Evolutionary conservation across 2,113 vertebrate genomes (phyloP).

Genomic region (Nanger granti): DNA sequence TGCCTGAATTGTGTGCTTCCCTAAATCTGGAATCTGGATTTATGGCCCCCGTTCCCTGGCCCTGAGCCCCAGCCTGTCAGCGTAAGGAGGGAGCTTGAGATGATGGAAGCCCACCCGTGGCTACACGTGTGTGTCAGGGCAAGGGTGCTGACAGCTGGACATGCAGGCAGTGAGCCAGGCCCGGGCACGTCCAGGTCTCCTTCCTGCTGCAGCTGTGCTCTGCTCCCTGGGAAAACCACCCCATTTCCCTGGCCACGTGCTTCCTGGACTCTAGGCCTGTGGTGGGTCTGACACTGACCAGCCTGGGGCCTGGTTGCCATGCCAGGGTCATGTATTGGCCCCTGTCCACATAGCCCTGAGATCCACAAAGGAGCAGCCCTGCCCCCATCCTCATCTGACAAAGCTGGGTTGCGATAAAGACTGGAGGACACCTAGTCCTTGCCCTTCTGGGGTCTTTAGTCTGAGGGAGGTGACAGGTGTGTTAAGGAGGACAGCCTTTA

Average conservation of each 20-base stretch:
- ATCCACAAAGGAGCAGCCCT: not conserved
- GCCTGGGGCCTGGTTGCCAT: not conserved
- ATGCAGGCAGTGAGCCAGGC: not conserved
- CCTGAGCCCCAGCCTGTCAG: not conserved
- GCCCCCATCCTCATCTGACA: not conserved
- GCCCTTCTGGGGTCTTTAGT: not conserved
- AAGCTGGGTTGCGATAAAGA: not conserved
- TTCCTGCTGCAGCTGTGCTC: not conserved
- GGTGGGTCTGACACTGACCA: not conserved
- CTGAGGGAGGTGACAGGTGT: not conserved
- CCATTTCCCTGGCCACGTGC: not conserved
- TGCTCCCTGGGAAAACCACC: not conserved
- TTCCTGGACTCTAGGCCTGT: not conserved
- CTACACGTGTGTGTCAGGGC: not conserved
- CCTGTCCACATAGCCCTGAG: not conserved
- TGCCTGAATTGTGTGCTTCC: not conserved
- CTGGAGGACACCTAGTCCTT: not conserved
- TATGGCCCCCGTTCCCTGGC: not conserved
- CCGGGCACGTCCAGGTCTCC: rapidly evolving
- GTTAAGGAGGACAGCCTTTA: not conserved
- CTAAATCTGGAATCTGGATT: not conserved
- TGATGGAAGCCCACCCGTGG: not conserved
- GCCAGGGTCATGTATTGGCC: not conserved
- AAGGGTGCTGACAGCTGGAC: not conserved
- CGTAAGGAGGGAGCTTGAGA: not conserved